A percentile compares a stretch with the other conserved stretches of the same genome.
Evolutionary conservation across 2,888 invertebrate genomes (phyloP).

Genomic region (Sturmia bella): DNA sequence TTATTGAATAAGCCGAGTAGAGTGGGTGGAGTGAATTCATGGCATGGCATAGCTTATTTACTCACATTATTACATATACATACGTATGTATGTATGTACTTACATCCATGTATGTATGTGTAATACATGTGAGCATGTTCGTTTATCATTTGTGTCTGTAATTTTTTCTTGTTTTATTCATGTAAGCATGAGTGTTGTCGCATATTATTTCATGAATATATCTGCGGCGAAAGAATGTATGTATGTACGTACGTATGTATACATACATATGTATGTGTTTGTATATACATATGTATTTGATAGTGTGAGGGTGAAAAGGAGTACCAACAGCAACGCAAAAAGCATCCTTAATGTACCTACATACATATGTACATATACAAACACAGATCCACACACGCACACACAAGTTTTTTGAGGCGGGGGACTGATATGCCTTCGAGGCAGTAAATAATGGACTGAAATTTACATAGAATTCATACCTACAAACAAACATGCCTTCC

Average conservation of each 20-base stretch:
- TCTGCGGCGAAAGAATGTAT: neutral
- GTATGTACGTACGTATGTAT: neutral
- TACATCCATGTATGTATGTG: neutral
- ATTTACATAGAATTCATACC: slow-evolving; percentile 3
- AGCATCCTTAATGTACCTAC: slow-evolving; percentile 20
- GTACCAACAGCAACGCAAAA: slow-evolving; percentile 28
- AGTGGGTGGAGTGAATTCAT: slow-evolving; percentile 67
- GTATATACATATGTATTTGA: neutral
- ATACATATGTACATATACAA: neutral
- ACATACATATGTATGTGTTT: too few species aligned
- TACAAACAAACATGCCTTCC: slow-evolving; percentile 10
- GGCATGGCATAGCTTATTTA: slow-evolving; percentile 19
- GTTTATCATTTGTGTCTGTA: neutral
- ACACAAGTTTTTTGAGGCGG: slow-evolving; percentile 10
- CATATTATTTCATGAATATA: neutral
- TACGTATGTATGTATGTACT: neutral
- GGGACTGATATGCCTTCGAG: slow-evolving; percentile 74
- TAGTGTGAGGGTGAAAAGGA: neutral
- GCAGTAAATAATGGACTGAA: slow-evolving; percentile 64
- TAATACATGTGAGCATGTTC: neutral
- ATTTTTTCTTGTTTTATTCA: too few species aligned
- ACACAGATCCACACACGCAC: neutral
- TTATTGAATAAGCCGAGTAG: slow-evolving; percentile 40
- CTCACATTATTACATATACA: slow-evolving; percentile 21
- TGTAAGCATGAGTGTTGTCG: slow-evolving; percentile 6